Percentiles rank a stretch among this genome's conserved stretches.
Conservation (phyloP, 2,888 invertebrate genomes). For the Sarcophaga subvicina region DNA sequence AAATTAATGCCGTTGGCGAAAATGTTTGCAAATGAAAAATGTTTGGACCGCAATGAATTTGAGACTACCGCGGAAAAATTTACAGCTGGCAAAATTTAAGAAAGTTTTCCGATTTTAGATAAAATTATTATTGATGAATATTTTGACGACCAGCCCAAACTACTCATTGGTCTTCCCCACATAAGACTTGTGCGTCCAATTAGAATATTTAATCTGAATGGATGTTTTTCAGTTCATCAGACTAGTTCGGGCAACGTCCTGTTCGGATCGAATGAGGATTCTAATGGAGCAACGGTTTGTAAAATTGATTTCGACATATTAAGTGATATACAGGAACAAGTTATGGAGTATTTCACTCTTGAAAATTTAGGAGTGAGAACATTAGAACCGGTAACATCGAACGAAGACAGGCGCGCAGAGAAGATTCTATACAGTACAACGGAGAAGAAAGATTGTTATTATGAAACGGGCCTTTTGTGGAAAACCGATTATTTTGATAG, state of each 20-base stretch:
- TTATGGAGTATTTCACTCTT: constrained; percentile 40
- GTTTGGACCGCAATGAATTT: constrained; percentile 45
- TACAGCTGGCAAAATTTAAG: constrained; percentile 14
- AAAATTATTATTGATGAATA: constrained; percentile 31
- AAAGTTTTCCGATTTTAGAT: constrained; percentile 40
- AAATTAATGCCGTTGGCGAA: not conserved
- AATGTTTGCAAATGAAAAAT: constrained; percentile 51
- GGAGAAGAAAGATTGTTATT: not conserved
- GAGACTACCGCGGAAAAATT: constrained; percentile 26
- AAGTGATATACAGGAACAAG: constrained; percentile 34
- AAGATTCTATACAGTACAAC: constrained; percentile 39
- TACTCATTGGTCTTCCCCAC: constrained; percentile 49
- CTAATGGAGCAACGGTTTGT: constrained; percentile 12
- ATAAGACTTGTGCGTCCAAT: constrained; percentile 33
- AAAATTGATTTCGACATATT: constrained; percentile 1
- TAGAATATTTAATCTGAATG: constrained; percentile 22
- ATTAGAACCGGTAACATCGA: constrained; percentile 20
- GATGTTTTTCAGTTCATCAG: constrained; percentile 33
- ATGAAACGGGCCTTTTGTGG: constrained; percentile 49
- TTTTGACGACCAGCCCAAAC: constrained; percentile 29
- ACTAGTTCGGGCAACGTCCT: constrained; percentile 29
- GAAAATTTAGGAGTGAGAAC: constrained; percentile 34
- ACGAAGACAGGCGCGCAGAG: constrained; percentile 35
- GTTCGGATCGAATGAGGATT: constrained; percentile 34
- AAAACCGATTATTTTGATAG: constrained; percentile 7